Base-by-base conservation (phyloP, 1,140 invertebrate species). In the Calliopsis andreniformis region DNA sequence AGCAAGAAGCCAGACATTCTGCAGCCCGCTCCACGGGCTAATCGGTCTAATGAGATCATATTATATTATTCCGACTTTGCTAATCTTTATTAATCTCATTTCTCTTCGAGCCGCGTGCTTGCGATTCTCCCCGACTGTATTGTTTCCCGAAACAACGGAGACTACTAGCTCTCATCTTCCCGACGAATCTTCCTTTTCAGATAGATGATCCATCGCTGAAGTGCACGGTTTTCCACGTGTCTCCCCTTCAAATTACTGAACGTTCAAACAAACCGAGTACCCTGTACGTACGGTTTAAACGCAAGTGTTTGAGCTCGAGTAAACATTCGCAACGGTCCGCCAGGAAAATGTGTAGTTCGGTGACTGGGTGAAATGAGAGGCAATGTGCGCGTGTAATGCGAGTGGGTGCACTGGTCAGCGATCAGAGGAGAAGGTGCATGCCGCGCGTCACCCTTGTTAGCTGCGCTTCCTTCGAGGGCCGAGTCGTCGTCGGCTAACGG, bases 61-160 rank as follows among this genome's bases (percentile, higher is more conserved):
- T 90, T 90, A 83, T 89, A 90, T 91, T 91, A 91, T 91, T 90
- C 80, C 88, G 80, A 89, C 89, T 90, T 90, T 87, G 83, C 87
- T 90, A 89, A 90, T 91, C 90, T 90, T 90, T 90, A 90, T 91
- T 91, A 91, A 91, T 90, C 89, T 88, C 84, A 85, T 91, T 91
- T 91, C 86, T 81, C 82, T 77, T 64, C 70, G 78, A 75, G 67
- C 43, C 71, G 66, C 79, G 84, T 77, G 75, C 82, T 67, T 72
- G 63, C 58, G 73, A 55, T 72, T 81, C 66, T 61, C 25, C 39
- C 25, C 39, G 23, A 6, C n/a, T 23, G 32, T n/a, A 82, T 62
- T 63, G 77, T 64, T 85, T 76, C 25, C 39, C 73, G 39, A 47
- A 62, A 79, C 30, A 69, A 16, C 43, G 14, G n/a, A 25, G 20